Base-by-base conservation (phyloP, 2,797 vertebrate species). In the Anguilla megastoma region DNA sequence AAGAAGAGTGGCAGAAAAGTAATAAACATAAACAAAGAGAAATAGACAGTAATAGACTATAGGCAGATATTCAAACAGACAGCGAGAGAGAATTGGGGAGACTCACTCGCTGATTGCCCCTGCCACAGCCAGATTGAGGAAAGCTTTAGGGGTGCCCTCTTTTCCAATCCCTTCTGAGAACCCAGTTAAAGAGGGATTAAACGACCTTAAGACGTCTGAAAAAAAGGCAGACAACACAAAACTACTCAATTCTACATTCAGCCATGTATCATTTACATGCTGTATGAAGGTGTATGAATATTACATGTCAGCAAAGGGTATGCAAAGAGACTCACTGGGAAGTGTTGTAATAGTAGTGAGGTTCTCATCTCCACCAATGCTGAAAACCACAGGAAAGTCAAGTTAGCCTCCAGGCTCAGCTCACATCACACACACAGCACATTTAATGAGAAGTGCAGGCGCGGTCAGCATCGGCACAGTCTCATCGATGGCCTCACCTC, bases 111-210 rank as follows among this genome's bases (percentile, higher is more conserved):
- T 95, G 90, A 93, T 94, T 0, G 96, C 95, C 91, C 97, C 96
- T 0, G 97, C 92, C 9, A 97, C 95, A 76, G 98, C 98, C 94
- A 97, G 97, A 92, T 98, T 99, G 90, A 99, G 94, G 92, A 96
- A 97, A 0, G 98, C 94, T 2, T 94, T 90, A 0, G 91, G 52
- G 14, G 89, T 92, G 1, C 58, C 45, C 87, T 93, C 90, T 0
- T 88, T 91, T 0, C 97, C 97, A 0, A 0, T 96, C 36, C 95
- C 96, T 0, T 95, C 90, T 0, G 98, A 97, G 10, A 95, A 98
- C 74, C 98, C 98, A 2, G 56, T 88, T 86, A 98, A 86, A 0
- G 90, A 71, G 1, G 45, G 86, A 86, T 96, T 97, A 90, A 98
- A 99, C 91, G 96, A 86, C 33, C 93, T 95, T 58, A 99, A 92